phyloP scores from a whole-genome alignment of 2,888 invertebrate species.

The Pomacea canaliculata region DNA sequence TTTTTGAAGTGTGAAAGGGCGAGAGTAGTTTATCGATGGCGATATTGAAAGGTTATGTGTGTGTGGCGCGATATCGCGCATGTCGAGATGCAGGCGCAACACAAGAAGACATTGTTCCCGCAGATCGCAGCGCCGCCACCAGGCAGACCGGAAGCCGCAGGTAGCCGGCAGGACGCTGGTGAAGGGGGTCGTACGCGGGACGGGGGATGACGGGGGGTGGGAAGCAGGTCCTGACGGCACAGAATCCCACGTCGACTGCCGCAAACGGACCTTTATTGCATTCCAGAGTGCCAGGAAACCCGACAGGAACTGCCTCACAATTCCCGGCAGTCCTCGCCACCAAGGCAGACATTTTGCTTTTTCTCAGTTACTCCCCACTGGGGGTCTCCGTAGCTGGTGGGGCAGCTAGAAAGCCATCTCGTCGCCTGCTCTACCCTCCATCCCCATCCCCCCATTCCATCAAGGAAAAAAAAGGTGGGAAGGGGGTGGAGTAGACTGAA shows the following conservation, averaged over 20 bases:
- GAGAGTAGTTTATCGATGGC: too few relatives aligned
- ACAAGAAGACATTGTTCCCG: constrained; percentile 3
- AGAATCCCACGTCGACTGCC: background rate
- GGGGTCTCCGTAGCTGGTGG: background rate
- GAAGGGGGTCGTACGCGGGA: too few relatives aligned
- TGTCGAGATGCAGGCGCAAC: background rate
- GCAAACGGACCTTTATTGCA: constrained; percentile 19
- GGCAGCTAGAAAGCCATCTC: background rate
- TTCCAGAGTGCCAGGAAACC: constrained; percentile 17
- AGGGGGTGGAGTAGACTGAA: too few relatives aligned
- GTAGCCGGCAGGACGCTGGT: constrained; percentile 1
- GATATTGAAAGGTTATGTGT: too few relatives aligned
- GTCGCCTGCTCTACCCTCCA: background rate
- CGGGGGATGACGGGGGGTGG: background rate
- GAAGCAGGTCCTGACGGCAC: constrained; percentile 4
- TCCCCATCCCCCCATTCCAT: too few relatives aligned
- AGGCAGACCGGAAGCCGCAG: constrained; percentile 3
- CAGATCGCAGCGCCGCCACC: background rate
- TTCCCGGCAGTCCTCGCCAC: background rate
- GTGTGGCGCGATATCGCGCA: background rate
- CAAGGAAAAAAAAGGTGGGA: too few relatives aligned
- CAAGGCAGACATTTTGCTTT: background rate
- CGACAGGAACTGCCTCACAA: constrained; percentile 13
- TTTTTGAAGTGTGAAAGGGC: background rate
- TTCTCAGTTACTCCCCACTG: background rate